Conservation (phyloP, 2,888 invertebrate genomes). For the Oxyteleia sp. region DNA sequence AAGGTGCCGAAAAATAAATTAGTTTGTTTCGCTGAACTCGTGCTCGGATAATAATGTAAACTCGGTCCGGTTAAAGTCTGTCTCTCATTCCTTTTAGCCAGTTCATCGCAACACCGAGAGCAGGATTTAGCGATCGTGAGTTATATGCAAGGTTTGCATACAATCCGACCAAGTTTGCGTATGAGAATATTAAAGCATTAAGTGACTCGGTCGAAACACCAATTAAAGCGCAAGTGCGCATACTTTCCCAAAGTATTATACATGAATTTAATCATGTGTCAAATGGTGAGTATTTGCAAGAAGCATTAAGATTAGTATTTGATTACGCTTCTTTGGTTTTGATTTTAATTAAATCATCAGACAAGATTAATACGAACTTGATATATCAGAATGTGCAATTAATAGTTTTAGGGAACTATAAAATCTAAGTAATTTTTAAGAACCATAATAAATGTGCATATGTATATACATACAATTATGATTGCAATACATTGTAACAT, state of each 20-base stretch:
- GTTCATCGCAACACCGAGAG: slow-evolving; percentile 54
- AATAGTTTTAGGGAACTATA: too few relatives aligned
- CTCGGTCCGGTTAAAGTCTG: slow-evolving; percentile 21
- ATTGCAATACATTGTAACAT: too few relatives aligned
- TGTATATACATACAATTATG: too few relatives aligned
- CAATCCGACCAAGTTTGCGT: slow-evolving; percentile 67
- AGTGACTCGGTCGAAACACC: slow-evolving; percentile 46
- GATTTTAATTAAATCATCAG: slow-evolving; percentile 1
- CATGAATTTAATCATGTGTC: slow-evolving; percentile 37
- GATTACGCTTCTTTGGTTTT: not conserved
- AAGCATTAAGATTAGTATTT: slow-evolving; percentile 3
- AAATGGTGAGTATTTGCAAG: slow-evolving; percentile 10
- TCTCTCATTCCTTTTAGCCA: slow-evolving; percentile 37
- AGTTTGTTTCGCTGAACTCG: slow-evolving; percentile 31
- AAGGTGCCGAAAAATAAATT: slow-evolving; percentile 38
- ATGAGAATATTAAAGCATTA: slow-evolving; percentile 58
- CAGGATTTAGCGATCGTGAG: slow-evolving; percentile 67
- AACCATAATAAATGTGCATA: too few relatives aligned
- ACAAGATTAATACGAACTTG: too few relatives aligned
- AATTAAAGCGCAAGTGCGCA: slow-evolving; percentile 40
- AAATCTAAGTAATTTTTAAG: too few relatives aligned
- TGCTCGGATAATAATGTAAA: slow-evolving; percentile 17
- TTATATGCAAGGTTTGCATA: slow-evolving; percentile 56
- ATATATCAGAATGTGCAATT: too few relatives aligned
- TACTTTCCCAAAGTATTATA: slow-evolving; percentile 42